A percentile compares a stretch with the other conserved stretches of the same genome.
Conservation (phyloP, 2,797 vertebrate genomes). For the Paguma larvata region DNA sequence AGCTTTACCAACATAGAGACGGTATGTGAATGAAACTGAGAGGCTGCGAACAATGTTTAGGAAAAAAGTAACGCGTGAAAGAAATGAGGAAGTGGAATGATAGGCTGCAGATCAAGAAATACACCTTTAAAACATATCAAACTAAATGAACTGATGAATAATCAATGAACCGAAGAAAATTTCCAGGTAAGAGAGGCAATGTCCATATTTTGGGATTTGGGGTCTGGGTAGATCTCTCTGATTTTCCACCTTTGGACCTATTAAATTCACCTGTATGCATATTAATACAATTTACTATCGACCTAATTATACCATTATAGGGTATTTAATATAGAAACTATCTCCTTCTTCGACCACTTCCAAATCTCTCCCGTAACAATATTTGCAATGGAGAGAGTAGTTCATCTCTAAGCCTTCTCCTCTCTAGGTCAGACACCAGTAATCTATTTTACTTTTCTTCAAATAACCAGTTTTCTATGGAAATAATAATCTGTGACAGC, state of each 20-base stretch:
- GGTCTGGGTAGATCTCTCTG: background rate
- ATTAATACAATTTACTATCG: background rate
- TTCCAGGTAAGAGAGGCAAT: background rate
- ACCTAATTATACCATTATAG: too few species aligned
- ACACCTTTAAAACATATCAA: background rate
- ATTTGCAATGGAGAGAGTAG: background rate
- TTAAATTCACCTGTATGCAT: background rate
- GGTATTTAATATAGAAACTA: background rate
- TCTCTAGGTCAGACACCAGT: background rate
- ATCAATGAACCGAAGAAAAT: background rate
- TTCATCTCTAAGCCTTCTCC: background rate
- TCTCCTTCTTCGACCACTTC: background rate
- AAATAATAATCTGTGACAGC: background rate
- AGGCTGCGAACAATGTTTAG: background rate
- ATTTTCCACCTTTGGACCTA: background rate
- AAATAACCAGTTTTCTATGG: background rate
- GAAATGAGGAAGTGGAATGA: background rate
- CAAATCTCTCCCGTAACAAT: conserved; percentile 16
- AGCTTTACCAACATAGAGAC: background rate
- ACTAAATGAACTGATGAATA: background rate
- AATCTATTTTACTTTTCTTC: background rate
- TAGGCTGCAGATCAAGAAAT: background rate
- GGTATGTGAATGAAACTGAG: background rate
- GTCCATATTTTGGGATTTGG: background rate
- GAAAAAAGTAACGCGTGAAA: background rate